Evolutionary conservation across 2,888 invertebrate genomes (phyloP), one percentile per base, ranked within the genome.

Genomic region (Barypeithes pellucidus): DNA sequence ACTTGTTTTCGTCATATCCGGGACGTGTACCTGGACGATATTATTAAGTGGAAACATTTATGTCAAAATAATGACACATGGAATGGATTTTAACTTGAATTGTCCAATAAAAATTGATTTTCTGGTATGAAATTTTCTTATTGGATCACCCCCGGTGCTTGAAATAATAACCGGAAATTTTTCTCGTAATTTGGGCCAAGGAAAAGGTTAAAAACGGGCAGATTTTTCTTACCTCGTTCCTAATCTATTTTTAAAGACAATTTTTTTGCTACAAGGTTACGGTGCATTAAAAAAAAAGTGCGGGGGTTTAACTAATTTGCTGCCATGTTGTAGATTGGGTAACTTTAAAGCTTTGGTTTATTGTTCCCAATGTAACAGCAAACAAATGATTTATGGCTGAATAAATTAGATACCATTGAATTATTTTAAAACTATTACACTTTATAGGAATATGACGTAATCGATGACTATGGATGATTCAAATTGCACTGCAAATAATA

Each of bases 331-430:
- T 16, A 16, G 29, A 29, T 29, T 5, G 9, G 29, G 14, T 43
- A n/a, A 43, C 7, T 39, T 39, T 39, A 39, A n/a, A 24, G n/a
- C 1, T 50, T 24, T 20, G 47, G 50, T 50, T 50, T 22, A 50
- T 50, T 50, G n/a, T 22, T 24, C 22, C 50, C 24, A 12, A 50
- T 20, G 20, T 50, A 50, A 24, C 24, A 22, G 22, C 12, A 50
- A 50, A 24, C 50, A 50, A 50, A 50, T 3, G 50, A 50, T 50
- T 50, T 50, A 50, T 50, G 22, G 22, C n/a, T 12, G 24, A 50
- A 50, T 50, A 50, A 50, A 24, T 22, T 50, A 43, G 4, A 12
- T 43, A 43, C 43, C 1, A 45, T 43, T 5, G 8, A 16, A 16
- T 43, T 43, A 43, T 16, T 43, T 43, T 43, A 43, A 43, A 14